phyloP scores from a whole-genome alignment of 2,888 invertebrate genomes.

The Glaucopsyche alexis region DNA sequence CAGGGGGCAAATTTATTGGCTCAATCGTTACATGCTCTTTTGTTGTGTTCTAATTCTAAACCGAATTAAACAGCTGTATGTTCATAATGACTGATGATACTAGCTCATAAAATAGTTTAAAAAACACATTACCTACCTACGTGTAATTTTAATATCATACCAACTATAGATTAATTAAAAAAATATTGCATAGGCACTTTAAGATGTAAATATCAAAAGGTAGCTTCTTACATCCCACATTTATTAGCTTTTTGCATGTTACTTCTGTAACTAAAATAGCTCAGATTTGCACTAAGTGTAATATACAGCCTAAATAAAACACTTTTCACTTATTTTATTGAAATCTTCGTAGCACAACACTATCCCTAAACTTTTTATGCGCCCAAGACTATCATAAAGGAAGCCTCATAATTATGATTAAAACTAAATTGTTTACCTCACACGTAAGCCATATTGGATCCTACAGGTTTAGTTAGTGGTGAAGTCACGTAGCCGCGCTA shows the following conservation, averaged over 20 bases:
- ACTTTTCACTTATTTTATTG: background rate
- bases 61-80: background rate
- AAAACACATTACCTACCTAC: background rate
- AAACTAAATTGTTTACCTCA: constrained; percentile 14
- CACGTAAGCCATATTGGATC: constrained; percentile 27
- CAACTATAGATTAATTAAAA: no score
- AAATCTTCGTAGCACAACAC: background rate
- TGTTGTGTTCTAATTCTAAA: constrained; percentile 5
- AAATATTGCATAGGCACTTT: no score
- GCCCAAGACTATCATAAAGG: background rate
- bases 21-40: constrained; percentile 12
- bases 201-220: no score
- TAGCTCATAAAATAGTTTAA: background rate
- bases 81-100: background rate
- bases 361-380: background rate
- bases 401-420: constrained; percentile 5
- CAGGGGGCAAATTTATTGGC: constrained; percentile 27
- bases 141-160: background rate
- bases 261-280: background rate
- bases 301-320: background rate
- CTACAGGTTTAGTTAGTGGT: constrained; percentile 9
- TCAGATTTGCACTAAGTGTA: no score
- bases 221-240: background rate
- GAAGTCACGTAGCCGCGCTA: constrained; percentile 27
- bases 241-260: background rate